Evolutionary conservation across 2,113 vertebrate species (phyloP).

Genomic region (Pseudopipra pipra): DNA sequence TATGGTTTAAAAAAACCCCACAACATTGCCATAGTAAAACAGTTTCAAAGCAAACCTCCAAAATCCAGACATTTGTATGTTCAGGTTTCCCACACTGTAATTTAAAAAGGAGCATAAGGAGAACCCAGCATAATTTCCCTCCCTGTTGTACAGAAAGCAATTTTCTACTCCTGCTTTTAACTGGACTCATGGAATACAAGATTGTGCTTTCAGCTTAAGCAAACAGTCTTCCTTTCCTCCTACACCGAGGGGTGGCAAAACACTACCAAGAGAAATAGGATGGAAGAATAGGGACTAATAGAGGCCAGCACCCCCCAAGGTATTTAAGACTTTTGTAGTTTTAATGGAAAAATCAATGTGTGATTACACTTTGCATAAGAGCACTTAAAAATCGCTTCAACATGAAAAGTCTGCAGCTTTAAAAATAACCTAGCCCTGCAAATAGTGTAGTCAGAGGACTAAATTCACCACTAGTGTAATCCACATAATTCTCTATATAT

Average conservation of each 20-base stretch:
- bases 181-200: constrained; percentile 23
- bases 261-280: constrained; percentile 16
- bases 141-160: constrained; percentile 15
- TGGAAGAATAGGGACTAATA: constrained; percentile 35
- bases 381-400: constrained; percentile 38
- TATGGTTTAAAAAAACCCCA: neutral
- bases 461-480: neutral
- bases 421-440: neutral
- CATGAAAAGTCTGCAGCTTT: neutral
- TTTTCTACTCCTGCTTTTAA: constrained; percentile 53
- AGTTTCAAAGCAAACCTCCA: neutral
- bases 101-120: neutral
- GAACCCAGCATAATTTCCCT: constrained; percentile 33
- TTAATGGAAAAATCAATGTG: constrained; percentile 67
- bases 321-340: constrained; percentile 57
- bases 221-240: neutral
- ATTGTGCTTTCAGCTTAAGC: constrained; percentile 22
- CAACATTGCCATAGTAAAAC: neutral
- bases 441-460: neutral
- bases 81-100: neutral
- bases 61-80: neutral
- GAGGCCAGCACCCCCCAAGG: constrained; percentile 29
- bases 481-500: neutral
- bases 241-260: neutral
- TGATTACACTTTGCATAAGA: constrained; percentile 51